Conservation (phyloP, 2,888 invertebrate species). For the Lasioglossum zephyrum region DNA sequence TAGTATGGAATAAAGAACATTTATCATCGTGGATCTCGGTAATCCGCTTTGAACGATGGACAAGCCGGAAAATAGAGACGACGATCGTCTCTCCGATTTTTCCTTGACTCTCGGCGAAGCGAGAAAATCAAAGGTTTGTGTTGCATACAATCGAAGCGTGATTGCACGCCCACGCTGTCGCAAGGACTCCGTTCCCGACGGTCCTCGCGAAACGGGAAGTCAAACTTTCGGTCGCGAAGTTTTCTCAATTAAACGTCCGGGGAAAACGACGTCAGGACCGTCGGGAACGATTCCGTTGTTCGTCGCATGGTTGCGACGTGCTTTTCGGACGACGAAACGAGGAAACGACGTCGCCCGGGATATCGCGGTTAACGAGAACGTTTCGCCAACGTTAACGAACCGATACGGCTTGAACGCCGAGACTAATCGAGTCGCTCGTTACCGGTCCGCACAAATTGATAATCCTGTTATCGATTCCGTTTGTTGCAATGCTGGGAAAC, state of each 20-base stretch:
- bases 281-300: not conserved
- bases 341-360: not conserved
- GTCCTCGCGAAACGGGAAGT: not conserved
- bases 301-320: not conserved
- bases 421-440: slow-evolving; percentile 32
- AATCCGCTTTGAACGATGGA: not conserved
- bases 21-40: not conserved
- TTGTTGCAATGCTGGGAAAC: not conserved
- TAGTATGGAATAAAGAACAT: not conserved
- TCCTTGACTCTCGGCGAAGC: not conserved
- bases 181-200: not conserved
- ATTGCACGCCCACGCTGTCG: slow-evolving; percentile 21
- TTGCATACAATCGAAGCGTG: slow-evolving; percentile 21
- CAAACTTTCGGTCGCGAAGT: slow-evolving; percentile 13
- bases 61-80: not conserved
- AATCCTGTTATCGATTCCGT: slow-evolving; percentile 6
- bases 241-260: slow-evolving; percentile 20
- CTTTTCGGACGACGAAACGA: not conserved
- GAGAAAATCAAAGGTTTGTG: slow-evolving; percentile 37
- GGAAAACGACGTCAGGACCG: not conserved
- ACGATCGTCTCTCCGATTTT: not conserved
- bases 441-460: not conserved
- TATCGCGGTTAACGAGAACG: not conserved
- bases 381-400: slow-evolving; percentile 15
- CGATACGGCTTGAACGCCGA: not conserved